These are phyloP conservation scores for Mus musculus DNA, from an alignment of 2,113 vertebrate genomes.

Conservation along the genomic window GRCm39 chr9:47760501-47761000, in stretches of 20 bases:
- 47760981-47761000: neutral
- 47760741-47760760: neutral
- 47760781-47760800: constrained; percentile 26
- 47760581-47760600: neutral
- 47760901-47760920: constrained; percentile 73
- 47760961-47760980: neutral
- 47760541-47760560: neutral
- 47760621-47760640: neutral
- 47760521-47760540: neutral
- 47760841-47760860: constrained; percentile 43
- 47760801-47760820: constrained; percentile 43
- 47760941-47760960: constrained; percentile 5
- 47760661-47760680: neutral
- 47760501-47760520: neutral
- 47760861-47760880: constrained; percentile 65
- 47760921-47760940: neutral
- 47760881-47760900: constrained; percentile 76
- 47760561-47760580: neutral
- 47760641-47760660: neutral
- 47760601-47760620: neutral
- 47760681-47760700: neutral
- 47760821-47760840: constrained; percentile 45
- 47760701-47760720: neutral
- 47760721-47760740: neutral
- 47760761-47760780: neutral